A percentile compares a stretch with the other conserved stretches of the same genome.
phyloP scores from a whole-genome alignment of 2,888 invertebrate genomes.

The Dione juno region DNA sequence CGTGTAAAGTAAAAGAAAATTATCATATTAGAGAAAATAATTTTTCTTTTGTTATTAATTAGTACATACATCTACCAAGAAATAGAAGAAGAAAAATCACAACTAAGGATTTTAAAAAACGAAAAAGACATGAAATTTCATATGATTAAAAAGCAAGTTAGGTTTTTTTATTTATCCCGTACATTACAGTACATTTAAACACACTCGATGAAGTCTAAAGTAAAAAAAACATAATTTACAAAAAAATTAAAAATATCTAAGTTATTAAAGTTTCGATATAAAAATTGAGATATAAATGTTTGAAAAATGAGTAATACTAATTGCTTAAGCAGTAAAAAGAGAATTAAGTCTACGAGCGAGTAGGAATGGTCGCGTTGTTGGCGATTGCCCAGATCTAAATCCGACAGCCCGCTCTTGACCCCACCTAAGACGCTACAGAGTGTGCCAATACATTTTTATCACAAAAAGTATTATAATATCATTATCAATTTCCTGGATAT shows the following conservation, averaged over 20 bases:
- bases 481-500: conserved; percentile 27
- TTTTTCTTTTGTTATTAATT: no score
- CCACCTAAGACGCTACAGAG: conserved; percentile 65
- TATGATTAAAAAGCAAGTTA: no score
- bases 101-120: no score
- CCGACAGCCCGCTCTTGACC: conserved; percentile 72
- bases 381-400: conserved; percentile 76
- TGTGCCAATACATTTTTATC: conserved; percentile 55
- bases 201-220: background rate
- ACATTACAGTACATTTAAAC: no score
- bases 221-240: background rate
- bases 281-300: conserved; percentile 14
- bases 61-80: no score
- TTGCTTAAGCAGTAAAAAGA: conserved; percentile 41
- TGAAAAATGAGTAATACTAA: conserved; percentile 33
- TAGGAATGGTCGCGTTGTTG: conserved; percentile 63
- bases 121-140: no score
- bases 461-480: conserved; percentile 41
- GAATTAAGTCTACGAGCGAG: conserved; percentile 41
- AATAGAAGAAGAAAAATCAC: no score
- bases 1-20: no score
- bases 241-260: background rate
- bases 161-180: no score
- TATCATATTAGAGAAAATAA: no score
- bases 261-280: background rate